Evolutionary conservation across 1,140 invertebrate species (phyloP).

Genomic region (Cydia amplana): DNA sequence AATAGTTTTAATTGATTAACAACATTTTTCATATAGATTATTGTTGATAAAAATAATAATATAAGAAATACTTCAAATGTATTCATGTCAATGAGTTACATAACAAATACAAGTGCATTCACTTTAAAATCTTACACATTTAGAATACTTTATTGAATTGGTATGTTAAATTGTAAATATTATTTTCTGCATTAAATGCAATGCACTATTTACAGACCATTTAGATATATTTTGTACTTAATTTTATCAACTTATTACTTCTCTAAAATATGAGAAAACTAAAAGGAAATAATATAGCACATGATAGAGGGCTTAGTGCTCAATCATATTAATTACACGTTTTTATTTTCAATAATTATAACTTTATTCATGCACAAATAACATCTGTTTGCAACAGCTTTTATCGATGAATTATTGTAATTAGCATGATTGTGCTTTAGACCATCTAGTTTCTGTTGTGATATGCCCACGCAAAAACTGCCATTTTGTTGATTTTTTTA

Average conservation of each 20-base stretch:
- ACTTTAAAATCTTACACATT: neutral
- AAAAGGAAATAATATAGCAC: neutral
- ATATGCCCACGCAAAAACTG: constrained; percentile 1
- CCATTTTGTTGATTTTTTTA: constrained; percentile 20
- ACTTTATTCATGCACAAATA: neutral
- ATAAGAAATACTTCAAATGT: neutral
- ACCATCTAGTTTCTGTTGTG: constrained; percentile 15
- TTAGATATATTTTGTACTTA: constrained; percentile 13
- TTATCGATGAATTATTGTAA: neutral
- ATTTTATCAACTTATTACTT: neutral
- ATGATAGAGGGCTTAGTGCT: neutral
- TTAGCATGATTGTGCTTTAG: constrained; percentile 10
- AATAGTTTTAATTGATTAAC: constrained; percentile 19
- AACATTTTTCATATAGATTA: constrained; percentile 25
- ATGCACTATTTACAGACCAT: neutral
- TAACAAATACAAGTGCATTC: neutral
- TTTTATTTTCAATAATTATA: neutral
- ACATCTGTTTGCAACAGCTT: neutral
- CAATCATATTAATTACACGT: neutral
- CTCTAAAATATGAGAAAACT: neutral
- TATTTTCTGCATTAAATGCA: neutral
- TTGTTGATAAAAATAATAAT: constrained; percentile 24
- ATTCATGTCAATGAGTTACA: neutral
- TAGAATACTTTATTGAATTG: constrained; percentile 1
- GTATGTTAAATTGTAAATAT: constrained; percentile 9